A percentile compares a stretch with the other conserved stretches of the same genome.
These are phyloP conservation scores for Neoscelio sp. DNA, from an alignment of 2,888 invertebrate genomes.

Conservation along the genomic window DNA sequence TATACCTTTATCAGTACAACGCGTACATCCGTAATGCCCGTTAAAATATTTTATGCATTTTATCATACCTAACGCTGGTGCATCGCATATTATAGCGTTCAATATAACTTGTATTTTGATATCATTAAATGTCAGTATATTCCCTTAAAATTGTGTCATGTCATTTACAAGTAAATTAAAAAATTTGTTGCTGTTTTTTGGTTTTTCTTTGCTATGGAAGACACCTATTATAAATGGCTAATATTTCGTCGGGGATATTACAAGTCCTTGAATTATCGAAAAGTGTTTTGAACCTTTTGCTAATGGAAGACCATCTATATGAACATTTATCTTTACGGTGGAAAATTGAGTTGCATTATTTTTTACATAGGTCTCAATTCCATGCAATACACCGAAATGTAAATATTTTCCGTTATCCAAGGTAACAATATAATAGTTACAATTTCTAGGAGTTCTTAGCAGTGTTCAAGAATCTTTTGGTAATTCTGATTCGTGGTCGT, in stretches of 20 bases:
- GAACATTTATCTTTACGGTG: not conserved
- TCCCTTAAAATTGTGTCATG: too few species aligned
- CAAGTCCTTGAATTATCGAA: not conserved
- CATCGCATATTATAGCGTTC: slow-evolving; percentile 8
- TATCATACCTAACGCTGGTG: not conserved
- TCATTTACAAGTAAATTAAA: not conserved
- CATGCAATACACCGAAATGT: slow-evolving; percentile 25
- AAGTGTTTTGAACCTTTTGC: not conserved
- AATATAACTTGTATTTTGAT: too few species aligned
- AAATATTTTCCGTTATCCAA: slow-evolving; percentile 31
- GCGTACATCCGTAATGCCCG: not conserved
- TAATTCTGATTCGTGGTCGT: slow-evolving; percentile 17
- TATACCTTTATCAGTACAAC: not conserved
- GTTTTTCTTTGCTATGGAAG: slow-evolving; percentile 4
- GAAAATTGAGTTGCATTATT: not conserved
- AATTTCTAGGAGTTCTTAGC: slow-evolving; percentile 12
- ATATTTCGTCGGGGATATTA: not conserved
- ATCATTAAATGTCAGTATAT: too few species aligned
- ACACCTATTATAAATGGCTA: slow-evolving; percentile 5
- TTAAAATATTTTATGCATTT: slow-evolving; percentile 7
- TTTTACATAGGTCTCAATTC: not conserved
- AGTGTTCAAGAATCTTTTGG: slow-evolving; percentile 22
- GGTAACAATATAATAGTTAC: not conserved
- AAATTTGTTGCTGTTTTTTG: not conserved
- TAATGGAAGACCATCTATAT: slow-evolving; percentile 9